Evolutionary conservation across 1,140 invertebrate genomes (phyloP).

Genomic region (Pseudomyrmex flavicornis): DNA sequence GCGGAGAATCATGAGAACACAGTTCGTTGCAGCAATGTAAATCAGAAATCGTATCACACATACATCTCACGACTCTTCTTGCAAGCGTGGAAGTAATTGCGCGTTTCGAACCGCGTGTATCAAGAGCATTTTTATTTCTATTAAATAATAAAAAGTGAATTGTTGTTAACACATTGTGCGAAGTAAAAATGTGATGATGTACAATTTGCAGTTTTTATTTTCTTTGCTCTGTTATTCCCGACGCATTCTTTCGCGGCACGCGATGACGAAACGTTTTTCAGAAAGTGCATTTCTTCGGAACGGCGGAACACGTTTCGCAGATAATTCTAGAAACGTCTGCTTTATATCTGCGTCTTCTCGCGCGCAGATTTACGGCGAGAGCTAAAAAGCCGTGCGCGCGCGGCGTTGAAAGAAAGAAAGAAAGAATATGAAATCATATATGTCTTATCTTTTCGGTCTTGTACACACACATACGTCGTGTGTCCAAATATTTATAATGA

Average conservation of each 20-base stretch:
- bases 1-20: neutral
- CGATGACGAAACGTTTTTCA: neutral
- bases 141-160: no score
- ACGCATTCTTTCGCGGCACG: neutral
- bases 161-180: no score
- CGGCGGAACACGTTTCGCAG: neutral
- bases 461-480: constrained; percentile 19
- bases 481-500: constrained; percentile 47
- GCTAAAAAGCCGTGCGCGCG: constrained; percentile 22
- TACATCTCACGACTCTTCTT: constrained; percentile 9
- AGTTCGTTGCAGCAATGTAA: neutral
- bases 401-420: neutral
- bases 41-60: neutral
- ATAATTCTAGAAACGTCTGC: constrained; percentile 37
- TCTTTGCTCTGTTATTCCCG: neutral
- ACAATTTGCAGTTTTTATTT: no score
- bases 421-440: constrained; percentile 28
- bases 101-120: neutral
- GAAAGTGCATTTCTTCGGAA: constrained; percentile 2
- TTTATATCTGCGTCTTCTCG: constrained; percentile 21
- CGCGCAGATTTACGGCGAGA: constrained; percentile 23
- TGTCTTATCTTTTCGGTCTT: constrained; percentile 46
- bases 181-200: no score
- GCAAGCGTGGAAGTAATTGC: neutral
- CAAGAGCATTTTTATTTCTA: neutral